These are phyloP conservation scores for Athetis lepigone DNA, from an alignment of 2,888 invertebrate genomes.

Conservation along the genomic window DNA sequence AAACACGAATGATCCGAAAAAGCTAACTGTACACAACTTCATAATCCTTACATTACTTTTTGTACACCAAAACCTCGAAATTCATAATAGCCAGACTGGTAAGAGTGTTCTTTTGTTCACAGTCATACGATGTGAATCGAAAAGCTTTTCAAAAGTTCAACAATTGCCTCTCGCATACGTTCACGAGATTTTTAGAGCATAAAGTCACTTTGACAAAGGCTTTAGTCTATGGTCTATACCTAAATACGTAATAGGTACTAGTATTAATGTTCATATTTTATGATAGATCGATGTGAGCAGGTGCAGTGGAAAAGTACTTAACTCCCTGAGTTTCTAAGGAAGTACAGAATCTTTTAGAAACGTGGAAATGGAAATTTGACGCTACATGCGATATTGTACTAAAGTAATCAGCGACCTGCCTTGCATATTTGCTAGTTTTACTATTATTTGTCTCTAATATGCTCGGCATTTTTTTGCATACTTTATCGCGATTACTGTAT, in stretches of 20 bases:
- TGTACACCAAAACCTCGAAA: background rate
- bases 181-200: constrained; percentile 34
- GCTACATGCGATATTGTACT: too few species aligned
- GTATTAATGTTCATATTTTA: constrained; percentile 11
- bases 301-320: constrained; percentile 2
- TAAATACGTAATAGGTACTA: background rate
- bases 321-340: background rate
- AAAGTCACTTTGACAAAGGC: constrained; percentile 25
- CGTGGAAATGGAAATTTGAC: background rate
- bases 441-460: too few species aligned
- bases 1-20: too few species aligned
- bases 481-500: too few species aligned
- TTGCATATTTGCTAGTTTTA: too few species aligned
- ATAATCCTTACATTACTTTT: too few species aligned
- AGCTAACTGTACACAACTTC: too few species aligned
- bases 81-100: constrained; percentile 7
- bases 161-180: constrained; percentile 27
- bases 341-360: background rate
- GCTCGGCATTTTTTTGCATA: too few species aligned
- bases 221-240: constrained; percentile 1
- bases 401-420: too few species aligned
- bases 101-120: constrained; percentile 21
- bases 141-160: constrained; percentile 25
- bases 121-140: constrained; percentile 14
- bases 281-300: constrained; percentile 6